These are phyloP conservation scores for Stenurella melanura DNA, from an alignment of 2,888 invertebrate species.

Conservation along the genomic window DNA sequence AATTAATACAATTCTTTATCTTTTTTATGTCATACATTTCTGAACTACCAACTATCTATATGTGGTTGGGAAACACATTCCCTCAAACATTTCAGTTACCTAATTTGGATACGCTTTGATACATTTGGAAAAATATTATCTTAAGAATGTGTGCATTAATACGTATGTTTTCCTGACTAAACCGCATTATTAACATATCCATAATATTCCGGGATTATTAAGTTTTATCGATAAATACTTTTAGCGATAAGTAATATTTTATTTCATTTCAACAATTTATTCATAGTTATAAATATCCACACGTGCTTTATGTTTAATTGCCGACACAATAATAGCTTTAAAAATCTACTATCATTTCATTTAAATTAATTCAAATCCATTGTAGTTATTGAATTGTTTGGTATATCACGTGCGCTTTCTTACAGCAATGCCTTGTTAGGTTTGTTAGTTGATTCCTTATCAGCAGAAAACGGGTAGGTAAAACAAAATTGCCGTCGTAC, in stretches of 20 bases:
- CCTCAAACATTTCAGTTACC: not conserved
- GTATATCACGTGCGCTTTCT: not conserved
- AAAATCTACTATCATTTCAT: not conserved
- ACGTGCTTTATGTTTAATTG: constrained; percentile 24
- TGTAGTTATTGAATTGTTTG: not conserved
- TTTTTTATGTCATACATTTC: too few relatives aligned
- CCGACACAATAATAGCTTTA: not conserved
- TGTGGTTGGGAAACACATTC: not conserved
- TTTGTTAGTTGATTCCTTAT: too few relatives aligned
- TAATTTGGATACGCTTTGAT: not conserved
- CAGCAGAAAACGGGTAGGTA: too few relatives aligned
- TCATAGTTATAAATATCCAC: constrained; percentile 1
- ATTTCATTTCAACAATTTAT: not conserved
- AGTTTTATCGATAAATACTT: not conserved
- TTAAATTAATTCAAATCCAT: not conserved
- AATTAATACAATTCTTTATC: too few relatives aligned
- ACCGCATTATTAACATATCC: constrained; percentile 7
- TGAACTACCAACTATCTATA: too few relatives aligned
- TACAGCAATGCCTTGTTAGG: too few relatives aligned
- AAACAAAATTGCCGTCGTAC: too few relatives aligned
- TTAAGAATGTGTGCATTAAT: not conserved
- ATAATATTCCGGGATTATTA: not conserved
- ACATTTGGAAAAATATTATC: not conserved
- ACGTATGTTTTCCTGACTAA: not conserved
- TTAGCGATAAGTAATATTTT: not conserved